These are phyloP conservation scores for Ligdia adustata DNA, from an alignment of 2,888 invertebrate species.

Conservation along the genomic window DNA sequence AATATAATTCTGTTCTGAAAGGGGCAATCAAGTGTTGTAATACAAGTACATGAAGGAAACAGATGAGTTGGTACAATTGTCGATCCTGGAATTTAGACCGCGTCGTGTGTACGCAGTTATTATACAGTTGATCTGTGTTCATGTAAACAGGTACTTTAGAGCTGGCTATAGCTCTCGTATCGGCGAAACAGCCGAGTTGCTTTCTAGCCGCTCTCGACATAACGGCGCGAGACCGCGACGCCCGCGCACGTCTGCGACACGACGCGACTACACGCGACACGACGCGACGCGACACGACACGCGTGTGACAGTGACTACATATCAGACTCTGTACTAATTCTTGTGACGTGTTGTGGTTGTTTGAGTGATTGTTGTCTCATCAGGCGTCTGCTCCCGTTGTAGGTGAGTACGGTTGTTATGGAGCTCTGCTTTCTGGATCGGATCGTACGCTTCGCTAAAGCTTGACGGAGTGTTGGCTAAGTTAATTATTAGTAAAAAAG, in stretches of 20 bases:
- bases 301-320: constrained; percentile 44
- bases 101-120: constrained; percentile 21
- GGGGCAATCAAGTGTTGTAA: no score
- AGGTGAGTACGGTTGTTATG: constrained; percentile 23
- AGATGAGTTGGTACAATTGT: background rate
- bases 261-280: constrained; percentile 9
- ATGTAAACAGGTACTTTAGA: constrained; percentile 23
- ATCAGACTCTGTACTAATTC: constrained; percentile 30
- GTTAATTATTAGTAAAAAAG: no score
- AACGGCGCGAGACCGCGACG: constrained; percentile 63
- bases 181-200: constrained; percentile 54
- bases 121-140: constrained; percentile 17
- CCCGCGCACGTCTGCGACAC: constrained; percentile 45
- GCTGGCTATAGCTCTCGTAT: constrained; percentile 47
- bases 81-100: constrained; percentile 22
- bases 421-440: constrained; percentile 19
- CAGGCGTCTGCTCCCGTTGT: background rate
- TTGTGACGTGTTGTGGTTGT: constrained; percentile 47
- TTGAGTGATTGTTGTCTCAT: constrained; percentile 20
- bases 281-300: constrained; percentile 42
- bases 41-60: no score
- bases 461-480: constrained; percentile 7
- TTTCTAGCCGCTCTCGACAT: constrained; percentile 63
- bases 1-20: no score
- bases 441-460: constrained; percentile 22